Base-by-base conservation (phyloP, 2,888 invertebrate species). In the Rhorus exstirpatorius region DNA sequence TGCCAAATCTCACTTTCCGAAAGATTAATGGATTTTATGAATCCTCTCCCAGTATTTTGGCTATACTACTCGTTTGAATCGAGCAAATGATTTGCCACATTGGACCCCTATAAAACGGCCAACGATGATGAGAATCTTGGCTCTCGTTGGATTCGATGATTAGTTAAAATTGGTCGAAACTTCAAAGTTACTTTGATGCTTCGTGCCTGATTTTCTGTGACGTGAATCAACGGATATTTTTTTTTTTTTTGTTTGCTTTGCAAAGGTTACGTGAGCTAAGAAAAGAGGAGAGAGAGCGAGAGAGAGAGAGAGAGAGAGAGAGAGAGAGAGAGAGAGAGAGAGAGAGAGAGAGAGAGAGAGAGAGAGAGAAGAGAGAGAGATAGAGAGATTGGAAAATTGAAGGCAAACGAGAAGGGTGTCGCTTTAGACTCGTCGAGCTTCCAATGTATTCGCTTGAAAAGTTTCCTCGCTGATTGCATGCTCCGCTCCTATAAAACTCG, bases 211-310 rank as follows among this genome's bases (percentile, higher is more conserved):
- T 77, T 75, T 51, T 53, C 61, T 63, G 76, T 77, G 46, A 71
- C 84, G 83, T 76, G 78, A 87, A 87, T 88, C 88, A 88, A 82
- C 82, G 80, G 82, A n/a, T n/a, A n/a, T n/a, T n/a, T n/a, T n/a
- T n/a, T n/a, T n/a, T n/a, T 86, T 85, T 80, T 85, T 81, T 77
- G 17, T 21, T 31, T 19, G 44, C 81, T 72, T 75, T 80, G 70
- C 70, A 76, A 78, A 76, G 79, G 51, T 8, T 8, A 8, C 41
- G 41, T n/a, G 68, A 41, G 53, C 41, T 70, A 12, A 53, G 41
- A 38, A 24, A 35, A 51, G 35, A 49, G n/a, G 49, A 53, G 14
- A 63, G 26, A 26, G 46, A 63, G 35, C 21, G 38, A 38, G 53
- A 4, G 38, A 38, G 53, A 4, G 51, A 68, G 53, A 68, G 46